Conservation (phyloP, 2,797 vertebrate genomes). For the Pipistrellus nathusii region DNA sequence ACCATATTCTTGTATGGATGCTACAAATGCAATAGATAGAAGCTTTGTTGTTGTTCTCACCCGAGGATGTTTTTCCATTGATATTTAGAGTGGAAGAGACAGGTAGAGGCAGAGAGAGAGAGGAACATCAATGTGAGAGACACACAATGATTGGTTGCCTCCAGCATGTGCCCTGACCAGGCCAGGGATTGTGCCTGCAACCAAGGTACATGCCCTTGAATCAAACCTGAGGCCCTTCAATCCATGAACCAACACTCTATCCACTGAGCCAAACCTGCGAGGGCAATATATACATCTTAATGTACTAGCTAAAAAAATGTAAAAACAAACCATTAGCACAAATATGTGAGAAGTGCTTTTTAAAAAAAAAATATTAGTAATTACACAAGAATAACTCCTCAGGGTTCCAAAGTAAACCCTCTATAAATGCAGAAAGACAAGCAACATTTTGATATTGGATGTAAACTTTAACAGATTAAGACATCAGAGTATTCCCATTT, state of each 20-base stretch:
- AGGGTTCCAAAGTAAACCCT: slow-evolving; percentile 32
- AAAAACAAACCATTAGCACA: slow-evolving; percentile 21
- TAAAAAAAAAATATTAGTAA: slow-evolving; percentile 42
- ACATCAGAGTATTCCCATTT: not conserved
- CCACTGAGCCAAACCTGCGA: no score
- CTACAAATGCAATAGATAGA: not conserved
- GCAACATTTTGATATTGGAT: slow-evolving; percentile 11
- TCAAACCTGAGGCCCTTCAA: no score
- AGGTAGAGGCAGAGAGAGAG: no score
- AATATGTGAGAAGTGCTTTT: not conserved
- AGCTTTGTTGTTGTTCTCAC: no score
- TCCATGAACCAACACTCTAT: no score
- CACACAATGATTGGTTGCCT: no score
- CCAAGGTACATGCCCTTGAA: no score
- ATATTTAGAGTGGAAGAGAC: no score
- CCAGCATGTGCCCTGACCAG: no score
- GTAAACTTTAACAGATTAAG: slow-evolving; percentile 9
- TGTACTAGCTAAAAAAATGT: slow-evolving; percentile 29
- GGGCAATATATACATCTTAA: not conserved
- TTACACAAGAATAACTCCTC: not conserved
- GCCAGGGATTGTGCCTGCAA: no score
- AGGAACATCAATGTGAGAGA: no score
- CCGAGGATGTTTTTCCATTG: no score
- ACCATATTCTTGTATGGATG: not conserved
- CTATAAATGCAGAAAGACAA: slow-evolving; percentile 4